These are phyloP conservation scores for Leguminivora glycinivorella DNA, from an alignment of 1,140 invertebrate species.

Conservation along the genomic window DNA sequence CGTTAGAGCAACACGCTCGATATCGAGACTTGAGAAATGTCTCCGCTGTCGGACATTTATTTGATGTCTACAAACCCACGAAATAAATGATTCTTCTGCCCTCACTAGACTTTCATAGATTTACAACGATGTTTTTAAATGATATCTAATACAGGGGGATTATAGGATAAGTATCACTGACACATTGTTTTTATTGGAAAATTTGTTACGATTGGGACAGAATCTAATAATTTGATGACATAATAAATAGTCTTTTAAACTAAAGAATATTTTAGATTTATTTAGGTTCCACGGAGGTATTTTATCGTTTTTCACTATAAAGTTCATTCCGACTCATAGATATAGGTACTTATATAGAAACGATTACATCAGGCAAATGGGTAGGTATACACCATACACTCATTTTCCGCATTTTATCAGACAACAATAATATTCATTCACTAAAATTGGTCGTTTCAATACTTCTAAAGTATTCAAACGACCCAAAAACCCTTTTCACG, in stretches of 20 bases:
- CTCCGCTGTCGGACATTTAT: constrained; percentile 42
- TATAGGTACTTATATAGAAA: too few species aligned
- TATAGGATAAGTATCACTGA: not conserved
- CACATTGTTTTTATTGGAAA: not conserved
- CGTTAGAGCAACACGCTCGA: constrained; percentile 14
- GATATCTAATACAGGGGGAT: not conserved
- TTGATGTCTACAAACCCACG: constrained; percentile 40
- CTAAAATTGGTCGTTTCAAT: not conserved
- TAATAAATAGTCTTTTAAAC: too few species aligned
- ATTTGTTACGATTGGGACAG: not conserved
- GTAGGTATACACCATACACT: too few species aligned
- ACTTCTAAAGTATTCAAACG: not conserved
- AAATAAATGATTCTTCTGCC: constrained; percentile 38
- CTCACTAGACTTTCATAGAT: constrained; percentile 21
- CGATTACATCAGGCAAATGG: too few species aligned
- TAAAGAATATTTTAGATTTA: too few species aligned
- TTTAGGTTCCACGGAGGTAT: too few species aligned
- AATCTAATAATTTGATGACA: not conserved
- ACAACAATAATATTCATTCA: not conserved
- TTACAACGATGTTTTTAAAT: constrained; percentile 3
- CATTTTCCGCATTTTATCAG: too few species aligned
- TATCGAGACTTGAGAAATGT: constrained; percentile 42
- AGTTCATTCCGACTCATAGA: too few species aligned
- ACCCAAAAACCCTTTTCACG: constrained; percentile 62
- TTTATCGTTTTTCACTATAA: too few species aligned